phyloP scores from a whole-genome alignment of 64 coral and sea anemone genomes.

The Stichodactyla helianthus region DNA sequence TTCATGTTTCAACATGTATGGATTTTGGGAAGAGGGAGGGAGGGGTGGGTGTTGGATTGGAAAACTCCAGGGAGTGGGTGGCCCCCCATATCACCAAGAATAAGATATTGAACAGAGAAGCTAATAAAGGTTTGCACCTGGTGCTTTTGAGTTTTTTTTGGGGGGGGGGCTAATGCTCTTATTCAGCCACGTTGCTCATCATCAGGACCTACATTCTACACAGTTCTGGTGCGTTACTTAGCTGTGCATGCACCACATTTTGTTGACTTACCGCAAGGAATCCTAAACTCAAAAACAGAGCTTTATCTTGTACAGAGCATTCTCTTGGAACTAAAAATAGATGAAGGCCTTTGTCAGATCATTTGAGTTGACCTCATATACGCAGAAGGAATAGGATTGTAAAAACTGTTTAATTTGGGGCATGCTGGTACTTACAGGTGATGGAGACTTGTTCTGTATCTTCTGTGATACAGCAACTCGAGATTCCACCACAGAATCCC shows the following conservation, averaged over 20 bases:
- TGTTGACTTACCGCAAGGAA: conserved; percentile 42
- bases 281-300: conserved; percentile 28
- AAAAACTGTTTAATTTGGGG: background rate
- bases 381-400: background rate
- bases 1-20: background rate
- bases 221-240: no score
- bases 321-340: background rate
- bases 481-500: conserved; percentile 40
- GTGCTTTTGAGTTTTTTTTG: background rate
- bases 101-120: no score
- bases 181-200: no score
- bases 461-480: conserved; percentile 40
- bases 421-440: conserved; percentile 34
- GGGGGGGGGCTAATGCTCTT: no score
- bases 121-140: no score
- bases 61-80: no score
- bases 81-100: no score
- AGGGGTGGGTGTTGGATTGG: no score
- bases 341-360: background rate
- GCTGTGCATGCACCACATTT: background rate
- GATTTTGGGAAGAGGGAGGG: no score
- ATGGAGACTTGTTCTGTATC: conserved; percentile 34
- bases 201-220: no score
- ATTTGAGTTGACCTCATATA: no score
- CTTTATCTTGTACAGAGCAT: conserved; percentile 26